Percentiles rank a stretch among this genome's conserved stretches.
These are phyloP conservation scores for Smutsia temminckii DNA, from an alignment of 2,797 vertebrate species.

Conservation along the genomic window DNA sequence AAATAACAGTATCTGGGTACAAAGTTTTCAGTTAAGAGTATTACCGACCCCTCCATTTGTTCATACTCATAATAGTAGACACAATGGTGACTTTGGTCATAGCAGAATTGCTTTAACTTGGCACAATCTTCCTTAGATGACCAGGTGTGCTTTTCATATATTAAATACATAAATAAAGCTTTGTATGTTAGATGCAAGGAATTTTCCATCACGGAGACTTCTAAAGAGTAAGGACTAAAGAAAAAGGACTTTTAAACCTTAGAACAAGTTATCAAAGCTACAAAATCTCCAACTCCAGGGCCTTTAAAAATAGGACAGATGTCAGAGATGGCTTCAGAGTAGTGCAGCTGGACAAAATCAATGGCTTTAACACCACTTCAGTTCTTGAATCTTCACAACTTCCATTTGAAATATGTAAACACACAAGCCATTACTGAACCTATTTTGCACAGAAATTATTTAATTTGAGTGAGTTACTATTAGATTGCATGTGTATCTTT, in stretches of 20 bases:
- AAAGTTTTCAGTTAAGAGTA: neutral
- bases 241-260: slow-evolving; percentile 12
- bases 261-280: slow-evolving; percentile 36
- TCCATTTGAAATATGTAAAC: slow-evolving; percentile 53
- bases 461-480: slow-evolving; percentile 7
- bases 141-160: neutral
- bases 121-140: neutral
- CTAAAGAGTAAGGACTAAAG: neutral
- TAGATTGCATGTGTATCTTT: neutral
- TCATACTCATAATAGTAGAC: neutral
- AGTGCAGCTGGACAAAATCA: neutral
- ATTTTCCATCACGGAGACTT: neutral
- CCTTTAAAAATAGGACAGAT: slow-evolving; percentile 41
- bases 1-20: neutral
- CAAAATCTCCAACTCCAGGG: slow-evolving; percentile 14
- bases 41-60: neutral
- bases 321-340: neutral
- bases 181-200: neutral
- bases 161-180: slow-evolving; percentile 16
- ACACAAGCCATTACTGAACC: neutral
- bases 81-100: neutral
- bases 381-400: neutral
- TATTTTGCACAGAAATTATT: slow-evolving; percentile 25
- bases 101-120: neutral
- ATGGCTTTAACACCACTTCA: neutral